phyloP scores from a whole-genome alignment of 2,113 vertebrate species.

The Chaetura pelagica region DNA sequence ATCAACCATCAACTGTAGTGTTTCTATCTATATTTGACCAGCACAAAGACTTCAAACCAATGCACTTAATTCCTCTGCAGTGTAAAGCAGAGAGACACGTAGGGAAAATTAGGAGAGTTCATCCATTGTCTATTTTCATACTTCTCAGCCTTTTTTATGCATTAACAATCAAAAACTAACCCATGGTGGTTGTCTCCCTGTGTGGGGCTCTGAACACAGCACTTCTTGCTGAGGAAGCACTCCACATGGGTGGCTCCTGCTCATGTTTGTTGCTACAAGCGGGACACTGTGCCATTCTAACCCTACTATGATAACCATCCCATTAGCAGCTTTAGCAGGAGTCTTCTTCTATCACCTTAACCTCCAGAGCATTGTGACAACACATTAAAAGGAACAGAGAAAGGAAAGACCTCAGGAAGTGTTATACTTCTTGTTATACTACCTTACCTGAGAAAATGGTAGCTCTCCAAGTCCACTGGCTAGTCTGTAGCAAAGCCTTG shows the following conservation, averaged over 20 bases:
- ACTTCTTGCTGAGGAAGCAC: accelerated
- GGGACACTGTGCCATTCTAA: background rate
- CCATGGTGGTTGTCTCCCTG: background rate
- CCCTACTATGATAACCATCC: background rate
- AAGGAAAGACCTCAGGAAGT: background rate
- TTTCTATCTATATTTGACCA: background rate
- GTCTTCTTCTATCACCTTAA: background rate
- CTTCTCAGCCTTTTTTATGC: background rate
- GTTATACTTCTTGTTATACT: background rate
- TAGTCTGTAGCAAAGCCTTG: background rate
- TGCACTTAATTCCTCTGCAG: background rate
- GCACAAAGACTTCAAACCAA: background rate
- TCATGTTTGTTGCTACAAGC: background rate
- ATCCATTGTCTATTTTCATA: background rate
- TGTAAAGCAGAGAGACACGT: background rate
- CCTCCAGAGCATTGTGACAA: background rate
- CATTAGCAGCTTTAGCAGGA: background rate
- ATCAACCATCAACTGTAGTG: background rate
- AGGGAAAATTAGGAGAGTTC: background rate
- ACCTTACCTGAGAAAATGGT: background rate
- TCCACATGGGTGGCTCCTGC: background rate
- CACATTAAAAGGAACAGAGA: background rate
- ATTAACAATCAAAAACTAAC: background rate
- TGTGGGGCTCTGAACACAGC: accelerated
- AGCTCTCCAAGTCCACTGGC: background rate